These are phyloP conservation scores for Cherax destructor DNA, from an alignment of 1,140 invertebrate species.

Conservation along the genomic window DNA sequence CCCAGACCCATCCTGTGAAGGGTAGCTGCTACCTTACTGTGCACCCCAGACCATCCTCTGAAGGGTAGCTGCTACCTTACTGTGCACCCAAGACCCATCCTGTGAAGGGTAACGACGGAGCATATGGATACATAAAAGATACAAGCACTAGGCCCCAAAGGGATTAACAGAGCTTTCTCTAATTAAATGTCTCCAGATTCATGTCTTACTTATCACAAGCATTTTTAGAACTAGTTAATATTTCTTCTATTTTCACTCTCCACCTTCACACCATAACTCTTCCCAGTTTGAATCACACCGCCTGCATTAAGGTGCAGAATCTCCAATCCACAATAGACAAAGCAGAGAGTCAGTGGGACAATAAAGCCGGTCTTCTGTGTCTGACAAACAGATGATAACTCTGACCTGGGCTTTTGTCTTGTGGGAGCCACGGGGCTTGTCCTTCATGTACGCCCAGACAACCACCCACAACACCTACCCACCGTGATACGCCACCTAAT, in stretches of 20 bases:
- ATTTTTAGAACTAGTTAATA: not conserved
- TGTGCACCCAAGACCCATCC: too few species aligned
- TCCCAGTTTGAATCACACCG: conserved; percentile 35
- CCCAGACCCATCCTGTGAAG: too few species aligned
- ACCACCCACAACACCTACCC: conserved; percentile 9
- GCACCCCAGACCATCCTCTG: too few species aligned
- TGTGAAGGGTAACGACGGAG: too few species aligned
- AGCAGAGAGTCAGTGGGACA: conserved; percentile 43
- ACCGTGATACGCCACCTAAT: conserved; percentile 57
- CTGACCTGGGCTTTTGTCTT: conserved; percentile 56
- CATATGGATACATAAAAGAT: too few species aligned
- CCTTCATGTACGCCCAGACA: conserved; percentile 50
- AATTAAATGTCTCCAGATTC: too few species aligned
- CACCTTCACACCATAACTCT: conserved; percentile 25
- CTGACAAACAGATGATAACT: conserved; percentile 59
- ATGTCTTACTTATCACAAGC: too few species aligned
- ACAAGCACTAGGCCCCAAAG: too few species aligned
- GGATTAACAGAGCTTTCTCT: too few species aligned
- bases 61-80: too few species aligned
- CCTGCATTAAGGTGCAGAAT: conserved; percentile 53
- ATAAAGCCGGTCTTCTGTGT: conserved; percentile 61
- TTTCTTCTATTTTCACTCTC: not conserved
- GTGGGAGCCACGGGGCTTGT: conserved; percentile 33
- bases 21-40: too few species aligned
- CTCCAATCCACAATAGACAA: conserved; percentile 61